phyloP scores from a whole-genome alignment of 2,113 vertebrate species.

The Apodemus sylvaticus region DNA sequence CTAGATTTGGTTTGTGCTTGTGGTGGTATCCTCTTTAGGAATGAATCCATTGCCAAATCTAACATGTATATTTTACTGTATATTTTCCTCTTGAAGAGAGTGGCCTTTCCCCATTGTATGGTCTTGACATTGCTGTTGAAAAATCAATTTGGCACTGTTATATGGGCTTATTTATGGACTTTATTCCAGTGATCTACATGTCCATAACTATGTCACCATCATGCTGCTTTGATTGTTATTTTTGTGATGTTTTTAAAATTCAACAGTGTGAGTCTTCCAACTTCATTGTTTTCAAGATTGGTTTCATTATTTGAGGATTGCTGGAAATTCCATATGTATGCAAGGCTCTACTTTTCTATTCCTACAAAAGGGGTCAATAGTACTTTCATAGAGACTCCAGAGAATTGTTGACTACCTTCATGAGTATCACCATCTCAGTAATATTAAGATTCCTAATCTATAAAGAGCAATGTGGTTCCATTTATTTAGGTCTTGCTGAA shows the following conservation, averaged over 20 bases:
- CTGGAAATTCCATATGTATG: neutral
- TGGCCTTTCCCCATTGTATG: neutral
- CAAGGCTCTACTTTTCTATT: neutral
- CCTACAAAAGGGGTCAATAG: neutral
- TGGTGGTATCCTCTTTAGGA: neutral
- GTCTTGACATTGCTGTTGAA: neutral
- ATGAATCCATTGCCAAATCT: neutral
- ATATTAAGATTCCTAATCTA: neutral
- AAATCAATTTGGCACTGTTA: neutral
- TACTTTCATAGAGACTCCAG: neutral
- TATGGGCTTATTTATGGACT: neutral
- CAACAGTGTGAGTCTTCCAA: neutral
- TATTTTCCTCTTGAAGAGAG: neutral
- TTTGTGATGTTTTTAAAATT: slow-evolving; percentile 26
- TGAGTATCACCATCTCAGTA: neutral
- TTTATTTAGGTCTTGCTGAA: slow-evolving; percentile 19
- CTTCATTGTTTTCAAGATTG: neutral
- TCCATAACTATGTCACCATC: neutral
- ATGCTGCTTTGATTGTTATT: neutral
- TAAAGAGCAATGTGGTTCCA: neutral
- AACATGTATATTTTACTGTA: neutral
- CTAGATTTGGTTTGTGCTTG: neutral
- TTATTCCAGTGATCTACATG: neutral
- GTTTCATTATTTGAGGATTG: neutral
- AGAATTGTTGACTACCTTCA: neutral